Evolutionary conservation across 2,888 invertebrate genomes (phyloP).

Genomic region (Dione vanillae): DNA sequence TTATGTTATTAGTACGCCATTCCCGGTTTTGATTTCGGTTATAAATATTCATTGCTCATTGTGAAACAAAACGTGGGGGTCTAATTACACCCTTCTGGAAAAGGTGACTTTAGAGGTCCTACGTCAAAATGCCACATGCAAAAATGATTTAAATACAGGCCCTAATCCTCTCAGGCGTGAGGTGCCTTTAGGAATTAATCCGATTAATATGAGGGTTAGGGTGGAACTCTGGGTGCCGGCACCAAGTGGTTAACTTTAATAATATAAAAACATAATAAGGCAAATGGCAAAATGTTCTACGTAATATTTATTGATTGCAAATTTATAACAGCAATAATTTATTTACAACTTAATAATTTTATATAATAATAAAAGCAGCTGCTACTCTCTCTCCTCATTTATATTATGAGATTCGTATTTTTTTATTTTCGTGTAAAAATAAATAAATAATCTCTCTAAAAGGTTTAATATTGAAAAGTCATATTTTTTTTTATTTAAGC

Average conservation of each 20-base stretch:
- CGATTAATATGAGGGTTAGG: conserved; percentile 68
- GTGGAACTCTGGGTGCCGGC: conserved; percentile 41
- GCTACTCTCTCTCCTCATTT: too few relatives aligned
- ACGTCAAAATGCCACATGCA: conserved; percentile 72
- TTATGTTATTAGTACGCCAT: conserved; percentile 15
- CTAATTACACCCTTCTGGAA: conserved; percentile 60
- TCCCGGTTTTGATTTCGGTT: conserved; percentile 56
- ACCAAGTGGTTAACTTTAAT: conserved; percentile 44
- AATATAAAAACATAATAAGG: conserved; percentile 29
- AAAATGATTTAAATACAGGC: conserved; percentile 71
- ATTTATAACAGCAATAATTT: not conserved
- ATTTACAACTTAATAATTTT: not conserved
- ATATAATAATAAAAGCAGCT: not conserved
- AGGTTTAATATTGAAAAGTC: too few relatives aligned
- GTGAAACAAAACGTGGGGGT: conserved; percentile 66
- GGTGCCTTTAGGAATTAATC: conserved; percentile 73
- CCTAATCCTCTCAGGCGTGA: conserved; percentile 60
- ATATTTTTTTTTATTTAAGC: too few relatives aligned
- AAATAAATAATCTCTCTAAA: too few relatives aligned
- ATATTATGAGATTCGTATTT: not conserved
- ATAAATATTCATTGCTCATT: conserved; percentile 79
- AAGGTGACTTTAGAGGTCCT: conserved; percentile 62
- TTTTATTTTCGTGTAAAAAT: not conserved
- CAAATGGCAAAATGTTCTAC: conserved; percentile 35
- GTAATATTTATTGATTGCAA: not conserved